phyloP scores from a whole-genome alignment of 1,140 invertebrate genomes.

The Lysiphlebus fabarum region DNA sequence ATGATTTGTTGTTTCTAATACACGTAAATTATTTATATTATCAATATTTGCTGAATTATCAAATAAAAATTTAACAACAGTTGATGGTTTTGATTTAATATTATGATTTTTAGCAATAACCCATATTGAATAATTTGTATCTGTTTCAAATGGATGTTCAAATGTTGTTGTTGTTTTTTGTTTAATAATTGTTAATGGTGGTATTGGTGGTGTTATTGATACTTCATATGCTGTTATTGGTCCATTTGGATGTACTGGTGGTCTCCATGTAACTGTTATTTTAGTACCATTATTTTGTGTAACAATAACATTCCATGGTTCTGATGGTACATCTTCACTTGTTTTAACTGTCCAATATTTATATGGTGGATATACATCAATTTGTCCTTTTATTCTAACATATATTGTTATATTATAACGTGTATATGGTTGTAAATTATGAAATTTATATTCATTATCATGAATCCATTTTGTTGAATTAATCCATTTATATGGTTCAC shows the following conservation, averaged over 20 bases:
- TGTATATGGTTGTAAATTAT: conserved; percentile 65
- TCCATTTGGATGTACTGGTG: conserved; percentile 64
- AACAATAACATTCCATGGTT: conserved; percentile 64
- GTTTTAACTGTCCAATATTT: conserved; percentile 63
- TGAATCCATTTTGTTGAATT: conserved; percentile 60
- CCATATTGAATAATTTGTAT: conserved; percentile 71
- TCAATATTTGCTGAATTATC: conserved; percentile 64
- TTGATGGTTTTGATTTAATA: conserved; percentile 60
- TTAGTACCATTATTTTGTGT: conserved; percentile 63
- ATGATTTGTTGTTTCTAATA: conserved; percentile 53
- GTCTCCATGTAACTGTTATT: conserved; percentile 66
- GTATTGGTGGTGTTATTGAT: conserved; percentile 60
- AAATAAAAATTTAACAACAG: conserved; percentile 58
- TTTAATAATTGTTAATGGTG: conserved; percentile 43
- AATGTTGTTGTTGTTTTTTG: conserved; percentile 54
- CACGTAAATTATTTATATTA: conserved; percentile 58
- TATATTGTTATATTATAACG: conserved; percentile 77
- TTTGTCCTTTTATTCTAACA: conserved; percentile 57
- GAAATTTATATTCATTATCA: conserved; percentile 60
- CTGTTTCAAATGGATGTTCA: conserved; percentile 60
- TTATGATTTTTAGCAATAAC: conserved; percentile 66
- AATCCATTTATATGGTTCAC: conserved; percentile 49
- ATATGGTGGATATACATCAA: conserved; percentile 58
- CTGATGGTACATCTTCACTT: conserved; percentile 63
- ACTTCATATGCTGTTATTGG: conserved; percentile 64